Base-by-base conservation (phyloP, 2,797 vertebrate genomes). In the Sebastes iracundus region DNA sequence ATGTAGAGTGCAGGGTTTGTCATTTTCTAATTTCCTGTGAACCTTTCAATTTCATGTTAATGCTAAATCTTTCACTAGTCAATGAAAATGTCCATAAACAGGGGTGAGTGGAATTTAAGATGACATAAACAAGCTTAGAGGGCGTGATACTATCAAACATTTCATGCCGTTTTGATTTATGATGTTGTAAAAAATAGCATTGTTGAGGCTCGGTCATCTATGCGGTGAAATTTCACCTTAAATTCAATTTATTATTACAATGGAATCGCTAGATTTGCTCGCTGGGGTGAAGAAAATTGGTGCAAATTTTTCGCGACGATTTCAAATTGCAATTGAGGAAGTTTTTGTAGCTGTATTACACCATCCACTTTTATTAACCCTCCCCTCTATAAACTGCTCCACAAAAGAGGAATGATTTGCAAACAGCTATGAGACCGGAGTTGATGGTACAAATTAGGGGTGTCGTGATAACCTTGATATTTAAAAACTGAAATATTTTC, bases 11-110 rank as follows among this genome's bases (percentile, higher is more conserved):
- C n/a, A 69, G 55, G 3, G n/a, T 81, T 68, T 61, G 63, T 58
- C 27, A 60, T 75, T 78, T 80, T 72, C 32, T 35, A 62, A 66
- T 77, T 78, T 79, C 25, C 27, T 35, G 23, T 70, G 66, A 80
- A 82, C 23, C 56, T 64, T 61, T 27, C 55, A 52, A n/a, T 52
- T 53, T 53, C 20, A n/a, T 76, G 27, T 75, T 79, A 10, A 55
- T 28, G 6, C 68, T 74, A 53, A 72, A 58, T 60, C 18, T 30
- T 72, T 35, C 18, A 70, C 18, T 58, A 68, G 30, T 25, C 6
- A 22, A 20, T 60, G 10, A 27, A 62, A 46, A 23, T 55, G 2
- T 46, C 27, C 14, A 13, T 32, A 32, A n/a, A 28, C 52, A 55
- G 9, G 27, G 28, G 42, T 20, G 59, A 61, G n/a, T 27, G 60